These are phyloP conservation scores for Diplolepis rosae DNA, from an alignment of 2,888 invertebrate species.

Conservation along the genomic window DNA sequence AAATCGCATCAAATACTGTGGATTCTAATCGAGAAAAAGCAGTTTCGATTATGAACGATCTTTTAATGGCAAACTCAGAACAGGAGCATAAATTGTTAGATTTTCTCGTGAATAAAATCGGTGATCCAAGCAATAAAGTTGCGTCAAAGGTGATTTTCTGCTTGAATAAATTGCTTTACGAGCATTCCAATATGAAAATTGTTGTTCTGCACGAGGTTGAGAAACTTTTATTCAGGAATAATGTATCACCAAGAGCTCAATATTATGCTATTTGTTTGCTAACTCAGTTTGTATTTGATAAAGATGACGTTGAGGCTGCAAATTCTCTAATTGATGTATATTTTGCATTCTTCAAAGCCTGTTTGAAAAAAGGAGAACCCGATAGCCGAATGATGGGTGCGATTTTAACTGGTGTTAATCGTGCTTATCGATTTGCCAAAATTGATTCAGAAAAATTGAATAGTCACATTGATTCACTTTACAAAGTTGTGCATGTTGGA, in stretches of 20 bases:
- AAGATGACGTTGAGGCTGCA: slow-evolving; percentile 85
- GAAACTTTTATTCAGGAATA: slow-evolving; percentile 90
- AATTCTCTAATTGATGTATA: slow-evolving; percentile 91
- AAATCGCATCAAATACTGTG: slow-evolving; percentile 85
- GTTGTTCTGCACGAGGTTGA: slow-evolving; percentile 92
- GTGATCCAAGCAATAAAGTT: slow-evolving; percentile 92
- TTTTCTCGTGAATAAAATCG: slow-evolving; percentile 94
- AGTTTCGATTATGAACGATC: slow-evolving; percentile 82
- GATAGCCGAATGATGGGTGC: slow-evolving; percentile 90
- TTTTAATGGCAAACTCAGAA: slow-evolving; percentile 87
- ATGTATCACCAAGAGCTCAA: slow-evolving; percentile 89
- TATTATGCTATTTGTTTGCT: slow-evolving; percentile 96
- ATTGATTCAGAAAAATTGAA: slow-evolving; percentile 76
- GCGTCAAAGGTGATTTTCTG: slow-evolving; percentile 92
- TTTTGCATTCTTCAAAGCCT: slow-evolving; percentile 95
- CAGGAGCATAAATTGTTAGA: slow-evolving; percentile 88
- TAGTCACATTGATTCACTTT: slow-evolving; percentile 84
- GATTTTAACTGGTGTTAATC: slow-evolving; percentile 87
- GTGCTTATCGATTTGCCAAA: slow-evolving; percentile 89
- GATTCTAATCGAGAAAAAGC: slow-evolving; percentile 88
- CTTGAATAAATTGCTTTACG: slow-evolving; percentile 85
- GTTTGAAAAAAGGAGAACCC: slow-evolving; percentile 88
- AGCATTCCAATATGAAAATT: slow-evolving; percentile 94
- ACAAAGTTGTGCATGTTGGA: slow-evolving; percentile 86
- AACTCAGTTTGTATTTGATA: slow-evolving; percentile 86